phyloP scores from a whole-genome alignment of 2,888 invertebrate species.

The Gandaritis pyraliata region DNA sequence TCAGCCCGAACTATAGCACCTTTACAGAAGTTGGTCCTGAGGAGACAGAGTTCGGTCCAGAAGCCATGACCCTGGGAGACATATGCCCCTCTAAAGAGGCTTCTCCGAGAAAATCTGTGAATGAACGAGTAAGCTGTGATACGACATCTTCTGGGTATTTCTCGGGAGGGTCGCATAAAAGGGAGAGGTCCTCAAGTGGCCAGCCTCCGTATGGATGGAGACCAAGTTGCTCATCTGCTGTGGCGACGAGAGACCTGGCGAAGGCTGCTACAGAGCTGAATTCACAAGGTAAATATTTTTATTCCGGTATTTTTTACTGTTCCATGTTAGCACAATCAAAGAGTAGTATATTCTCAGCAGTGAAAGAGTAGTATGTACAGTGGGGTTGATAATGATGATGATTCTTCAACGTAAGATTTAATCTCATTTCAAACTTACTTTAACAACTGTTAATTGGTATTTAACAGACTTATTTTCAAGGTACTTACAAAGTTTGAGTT shows the following conservation, averaged over 20 bases:
- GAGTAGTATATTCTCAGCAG: too few relatives aligned
- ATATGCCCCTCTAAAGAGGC: conserved; percentile 79
- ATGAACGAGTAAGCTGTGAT: conserved; percentile 73
- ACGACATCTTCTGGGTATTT: conserved; percentile 80
- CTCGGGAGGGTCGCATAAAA: conserved; percentile 78
- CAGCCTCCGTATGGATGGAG: conserved; percentile 84
- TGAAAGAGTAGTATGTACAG: too few relatives aligned
- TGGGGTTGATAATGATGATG: too few relatives aligned
- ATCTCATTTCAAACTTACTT: too few relatives aligned
- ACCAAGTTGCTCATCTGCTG: conserved; percentile 85
- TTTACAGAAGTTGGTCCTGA: conserved; percentile 80
- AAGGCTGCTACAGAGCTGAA: conserved; percentile 89
- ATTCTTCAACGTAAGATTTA: too few relatives aligned
- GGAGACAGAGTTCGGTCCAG: conserved; percentile 75
- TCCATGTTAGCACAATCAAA: neutral
- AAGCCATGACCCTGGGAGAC: conserved; percentile 73
- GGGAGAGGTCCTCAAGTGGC: conserved; percentile 76
- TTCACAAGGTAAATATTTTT: conserved; percentile 85
- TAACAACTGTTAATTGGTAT: too few relatives aligned
- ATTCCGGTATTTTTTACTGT: neutral
- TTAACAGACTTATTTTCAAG: neutral
- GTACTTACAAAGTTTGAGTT: neutral
- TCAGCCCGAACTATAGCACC: conserved; percentile 80
- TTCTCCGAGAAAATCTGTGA: conserved; percentile 79
- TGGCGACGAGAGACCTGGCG: conserved; percentile 82